Evolutionary conservation across 2,888 invertebrate genomes (phyloP).

Genomic region (Acleris laterana): DNA sequence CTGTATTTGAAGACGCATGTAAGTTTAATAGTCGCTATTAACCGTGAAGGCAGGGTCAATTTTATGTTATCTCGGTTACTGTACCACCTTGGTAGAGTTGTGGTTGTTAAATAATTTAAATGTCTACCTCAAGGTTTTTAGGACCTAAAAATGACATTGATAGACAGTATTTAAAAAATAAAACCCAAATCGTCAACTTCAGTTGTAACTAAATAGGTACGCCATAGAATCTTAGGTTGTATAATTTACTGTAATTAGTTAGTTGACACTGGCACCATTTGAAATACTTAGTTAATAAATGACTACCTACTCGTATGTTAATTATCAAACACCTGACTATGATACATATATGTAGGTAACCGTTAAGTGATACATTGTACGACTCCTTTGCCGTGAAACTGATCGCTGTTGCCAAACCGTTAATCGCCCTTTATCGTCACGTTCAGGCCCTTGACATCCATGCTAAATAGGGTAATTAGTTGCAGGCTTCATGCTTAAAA

Average conservation of each 20-base stretch:
- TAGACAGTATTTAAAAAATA: too few relatives aligned
- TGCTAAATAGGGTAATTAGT: conserved; percentile 40
- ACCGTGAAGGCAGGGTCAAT: too few relatives aligned
- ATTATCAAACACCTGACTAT: background rate
- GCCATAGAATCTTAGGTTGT: too few relatives aligned
- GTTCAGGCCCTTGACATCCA: conserved; percentile 49
- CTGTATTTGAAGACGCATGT: conserved; percentile 85
- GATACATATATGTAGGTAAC: background rate
- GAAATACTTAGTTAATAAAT: too few relatives aligned
- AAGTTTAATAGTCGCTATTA: conserved; percentile 48
- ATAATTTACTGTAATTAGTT: too few relatives aligned
- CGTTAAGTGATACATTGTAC: background rate
- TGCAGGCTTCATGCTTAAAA: background rate
- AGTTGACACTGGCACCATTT: too few relatives aligned
- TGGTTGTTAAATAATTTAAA: too few relatives aligned
- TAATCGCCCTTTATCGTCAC: conserved; percentile 18
- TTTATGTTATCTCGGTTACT: background rate
- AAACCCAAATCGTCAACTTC: too few relatives aligned
- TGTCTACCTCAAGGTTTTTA: too few relatives aligned
- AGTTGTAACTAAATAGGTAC: too few relatives aligned
- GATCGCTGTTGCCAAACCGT: conserved; percentile 11
- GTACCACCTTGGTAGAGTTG: background rate
- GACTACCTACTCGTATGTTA: background rate
- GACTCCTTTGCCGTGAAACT: conserved; percentile 2
- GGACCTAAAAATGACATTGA: too few relatives aligned